phyloP scores from a whole-genome alignment of 2,113 vertebrate species.

The Pteronura brasiliensis region DNA sequence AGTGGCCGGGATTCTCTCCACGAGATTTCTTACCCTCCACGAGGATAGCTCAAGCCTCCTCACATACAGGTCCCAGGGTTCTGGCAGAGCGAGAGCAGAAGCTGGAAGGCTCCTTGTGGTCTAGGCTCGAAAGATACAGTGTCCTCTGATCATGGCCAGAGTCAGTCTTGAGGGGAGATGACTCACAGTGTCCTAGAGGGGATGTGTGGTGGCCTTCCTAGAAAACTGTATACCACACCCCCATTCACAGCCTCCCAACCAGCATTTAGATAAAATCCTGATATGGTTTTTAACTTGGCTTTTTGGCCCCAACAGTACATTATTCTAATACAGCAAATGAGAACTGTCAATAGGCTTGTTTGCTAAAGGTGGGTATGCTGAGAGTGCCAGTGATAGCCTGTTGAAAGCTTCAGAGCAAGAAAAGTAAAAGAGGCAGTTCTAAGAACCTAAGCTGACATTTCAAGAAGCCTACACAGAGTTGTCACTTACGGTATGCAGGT shows the following conservation, averaged over 20 bases:
- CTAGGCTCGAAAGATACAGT: background rate
- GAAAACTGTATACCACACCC: background rate
- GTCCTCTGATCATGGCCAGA: background rate
- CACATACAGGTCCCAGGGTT: background rate
- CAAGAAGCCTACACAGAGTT: background rate
- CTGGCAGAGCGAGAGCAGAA: background rate
- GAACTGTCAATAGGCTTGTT: background rate
- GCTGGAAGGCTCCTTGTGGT: background rate
- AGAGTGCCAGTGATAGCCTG: background rate
- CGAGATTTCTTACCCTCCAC: background rate
- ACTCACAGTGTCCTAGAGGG: background rate
- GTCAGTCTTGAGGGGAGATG: background rate
- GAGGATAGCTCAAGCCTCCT: background rate
- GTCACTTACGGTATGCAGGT: background rate
- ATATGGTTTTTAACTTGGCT: background rate
- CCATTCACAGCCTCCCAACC: background rate
- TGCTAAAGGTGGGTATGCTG: background rate
- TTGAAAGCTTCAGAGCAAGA: background rate
- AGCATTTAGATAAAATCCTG: background rate
- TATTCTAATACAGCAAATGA: background rate
- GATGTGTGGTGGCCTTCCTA: accelerated
- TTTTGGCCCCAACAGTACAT: background rate
- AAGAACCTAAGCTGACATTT: background rate
- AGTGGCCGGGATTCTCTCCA: background rate
- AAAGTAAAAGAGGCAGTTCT: background rate